A percentile compares a stretch with the other conserved stretches of the same genome.
Conservation (phyloP, 2,888 invertebrate species). For the Drosophila siamana region DNA sequence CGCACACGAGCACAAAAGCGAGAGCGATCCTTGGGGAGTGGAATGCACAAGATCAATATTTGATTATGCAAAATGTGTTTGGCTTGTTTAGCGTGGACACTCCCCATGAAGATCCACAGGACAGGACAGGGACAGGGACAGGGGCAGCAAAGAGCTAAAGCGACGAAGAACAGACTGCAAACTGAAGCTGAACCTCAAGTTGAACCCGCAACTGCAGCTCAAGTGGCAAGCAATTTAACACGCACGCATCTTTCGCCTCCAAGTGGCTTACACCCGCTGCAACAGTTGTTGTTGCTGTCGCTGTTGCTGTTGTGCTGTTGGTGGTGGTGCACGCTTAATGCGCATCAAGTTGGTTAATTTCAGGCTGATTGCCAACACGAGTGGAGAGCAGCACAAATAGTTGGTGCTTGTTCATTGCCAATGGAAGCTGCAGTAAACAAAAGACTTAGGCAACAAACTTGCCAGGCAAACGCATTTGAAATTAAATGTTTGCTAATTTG, state of each 20-base stretch:
- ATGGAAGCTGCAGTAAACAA: constrained; percentile 50
- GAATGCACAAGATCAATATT: constrained; percentile 63
- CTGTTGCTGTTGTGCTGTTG: constrained; percentile 1
- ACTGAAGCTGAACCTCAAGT: constrained; percentile 7
- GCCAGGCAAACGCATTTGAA: constrained; percentile 60
- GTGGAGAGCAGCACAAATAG: constrained; percentile 61
- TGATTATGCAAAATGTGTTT: constrained; percentile 61
- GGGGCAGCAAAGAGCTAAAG: not conserved
- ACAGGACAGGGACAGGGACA: not conserved
- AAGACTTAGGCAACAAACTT: constrained; percentile 77
- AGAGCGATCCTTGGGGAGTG: constrained; percentile 7
- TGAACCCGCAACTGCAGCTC: constrained; percentile 22
- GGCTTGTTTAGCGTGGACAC: constrained; percentile 39
- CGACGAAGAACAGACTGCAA: constrained; percentile 21
- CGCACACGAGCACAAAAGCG: not conserved
- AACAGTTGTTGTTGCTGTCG: constrained; percentile 5
- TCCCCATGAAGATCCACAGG: constrained; percentile 20
- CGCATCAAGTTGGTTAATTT: constrained; percentile 74
- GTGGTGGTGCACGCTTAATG: constrained; percentile 53
- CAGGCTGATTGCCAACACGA: constrained; percentile 72
- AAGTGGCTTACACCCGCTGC: constrained; percentile 50
- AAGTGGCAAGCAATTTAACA: constrained; percentile 56
- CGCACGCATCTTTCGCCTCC: constrained; percentile 48
- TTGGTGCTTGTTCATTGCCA: constrained; percentile 17
- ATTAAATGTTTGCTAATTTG: constrained; percentile 77